A percentile compares a stretch with the other conserved stretches of the same genome.
Conservation (phyloP, 2,888 invertebrate species). For the Mesochorus sp. region DNA sequence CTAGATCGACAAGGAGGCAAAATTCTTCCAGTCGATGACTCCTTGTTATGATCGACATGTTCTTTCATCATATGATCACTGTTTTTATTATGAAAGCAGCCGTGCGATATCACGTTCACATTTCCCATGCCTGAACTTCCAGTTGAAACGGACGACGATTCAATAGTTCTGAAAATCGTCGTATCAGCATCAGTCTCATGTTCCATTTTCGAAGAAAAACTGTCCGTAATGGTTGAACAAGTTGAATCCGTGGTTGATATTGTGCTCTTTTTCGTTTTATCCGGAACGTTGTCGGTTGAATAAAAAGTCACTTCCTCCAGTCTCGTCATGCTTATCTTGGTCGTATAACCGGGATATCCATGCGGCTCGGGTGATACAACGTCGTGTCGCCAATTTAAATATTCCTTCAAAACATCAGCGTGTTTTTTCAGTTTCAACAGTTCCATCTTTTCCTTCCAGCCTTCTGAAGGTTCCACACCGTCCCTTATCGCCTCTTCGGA, state of each 20-base stretch:
- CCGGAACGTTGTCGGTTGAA: neutral
- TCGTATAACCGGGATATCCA: constrained; percentile 41
- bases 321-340: constrained; percentile 31
- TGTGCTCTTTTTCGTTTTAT: neutral
- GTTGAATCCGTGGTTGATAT: neutral
- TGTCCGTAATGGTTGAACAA: neutral
- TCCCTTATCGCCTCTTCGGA: neutral
- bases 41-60: neutral
- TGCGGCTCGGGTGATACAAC: constrained; percentile 38
- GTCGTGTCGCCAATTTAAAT: constrained; percentile 63
- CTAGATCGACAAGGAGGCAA: constrained; percentile 41
- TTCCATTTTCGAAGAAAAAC: neutral
- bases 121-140: neutral
- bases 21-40: constrained; percentile 45
- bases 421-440: constrained; percentile 66
- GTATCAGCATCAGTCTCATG: neutral
- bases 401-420: constrained; percentile 64
- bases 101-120: neutral
- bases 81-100: neutral
- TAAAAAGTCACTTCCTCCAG: neutral
- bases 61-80: neutral
- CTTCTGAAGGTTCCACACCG: constrained; percentile 42
- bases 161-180: neutral
- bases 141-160: neutral
- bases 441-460: constrained; percentile 65